A percentile compares a stretch with the other conserved stretches of the same genome.
Conservation (phyloP, 2,888 invertebrate genomes). For the Ariolimax columbianus region DNA sequence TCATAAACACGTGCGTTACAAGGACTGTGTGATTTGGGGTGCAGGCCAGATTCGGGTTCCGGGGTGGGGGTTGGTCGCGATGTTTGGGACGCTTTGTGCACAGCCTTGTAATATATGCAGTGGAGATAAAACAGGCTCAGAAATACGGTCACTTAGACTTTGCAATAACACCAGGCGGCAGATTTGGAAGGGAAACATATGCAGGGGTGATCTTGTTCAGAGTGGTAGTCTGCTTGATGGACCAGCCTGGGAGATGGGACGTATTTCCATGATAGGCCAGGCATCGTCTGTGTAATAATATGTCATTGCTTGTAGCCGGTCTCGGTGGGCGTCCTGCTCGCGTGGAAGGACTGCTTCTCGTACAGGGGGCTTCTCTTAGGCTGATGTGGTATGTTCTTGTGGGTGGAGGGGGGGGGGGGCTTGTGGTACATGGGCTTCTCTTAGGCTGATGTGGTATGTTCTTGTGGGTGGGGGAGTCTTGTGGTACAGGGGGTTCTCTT, state of each 20-base stretch:
- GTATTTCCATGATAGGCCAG: neutral
- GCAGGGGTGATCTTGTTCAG: neutral
- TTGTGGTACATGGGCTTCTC: no score
- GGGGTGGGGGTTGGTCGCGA: neutral
- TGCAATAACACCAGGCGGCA: neutral
- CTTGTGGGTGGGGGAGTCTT: no score
- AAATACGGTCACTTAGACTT: neutral
- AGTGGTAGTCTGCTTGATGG: neutral
- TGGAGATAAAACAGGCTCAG: neutral
- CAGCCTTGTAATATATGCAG: neutral
- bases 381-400: no score
- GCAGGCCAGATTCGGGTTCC: neutral
- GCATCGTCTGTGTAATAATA: neutral
- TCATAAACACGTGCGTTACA: neutral
- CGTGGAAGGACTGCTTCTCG: no score
- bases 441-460: no score
- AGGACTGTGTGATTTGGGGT: neutral
- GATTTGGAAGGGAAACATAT: neutral
- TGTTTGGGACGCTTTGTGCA: neutral
- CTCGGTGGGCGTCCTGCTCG: no score
- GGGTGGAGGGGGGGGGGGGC: no score
- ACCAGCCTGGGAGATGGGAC: neutral
- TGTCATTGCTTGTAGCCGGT: no score
- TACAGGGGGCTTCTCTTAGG: no score
- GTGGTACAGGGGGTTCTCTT: no score